Evolutionary conservation across 2,888 invertebrate genomes (phyloP), one percentile per base, ranked within the genome.

Genomic region (Aphodius granarius): DNA sequence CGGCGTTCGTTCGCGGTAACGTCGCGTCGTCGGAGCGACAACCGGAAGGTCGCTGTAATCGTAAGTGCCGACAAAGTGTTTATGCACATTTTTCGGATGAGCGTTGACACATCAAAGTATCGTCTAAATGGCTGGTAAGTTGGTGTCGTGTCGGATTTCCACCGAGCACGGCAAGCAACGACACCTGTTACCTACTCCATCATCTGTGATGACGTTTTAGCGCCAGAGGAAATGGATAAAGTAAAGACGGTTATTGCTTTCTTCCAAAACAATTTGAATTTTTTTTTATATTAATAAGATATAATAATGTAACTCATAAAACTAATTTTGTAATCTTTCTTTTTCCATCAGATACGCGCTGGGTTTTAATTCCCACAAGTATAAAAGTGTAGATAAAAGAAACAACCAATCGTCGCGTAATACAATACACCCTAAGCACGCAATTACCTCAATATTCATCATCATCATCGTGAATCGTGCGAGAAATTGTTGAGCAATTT

Each of bases 401-500:
- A 43, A 13, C 43, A 6, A 9, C 43, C 1, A 43, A 43, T n/a
- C 43, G 43, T 43, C 43, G 43, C 43, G 43, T 43, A 43, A 43
- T 13, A 43, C 43, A 43, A 43, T 43, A 43, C 13, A 43, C 3
- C 43, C 13, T 43, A 13, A 43, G 43, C 43, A 43, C 13, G 43
- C 43, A 43, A 43, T 43, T 43, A 43, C 6, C 43, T 43, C 43
- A 43, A 43, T 43, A 43, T 43, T 43, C 43, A 43, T 43, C 3
- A 43, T 43, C 43, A 3, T 43, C 43, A 43, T 9, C 13, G 43
- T 13, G 43, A 43, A 43, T 43, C 43, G 43, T 43, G 43, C 43
- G 43, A 43, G 43, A 43, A 43, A 43, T 43, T 43, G 43, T 43
- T 43, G 43, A n/a, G 65, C 18, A 73, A 73, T 73, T 73, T 73